A percentile compares a stretch with the other conserved stretches of the same genome.
These are phyloP conservation scores for Scrobipalpa atriplicella DNA, from an alignment of 2,888 invertebrate species.

Conservation along the genomic window DNA sequence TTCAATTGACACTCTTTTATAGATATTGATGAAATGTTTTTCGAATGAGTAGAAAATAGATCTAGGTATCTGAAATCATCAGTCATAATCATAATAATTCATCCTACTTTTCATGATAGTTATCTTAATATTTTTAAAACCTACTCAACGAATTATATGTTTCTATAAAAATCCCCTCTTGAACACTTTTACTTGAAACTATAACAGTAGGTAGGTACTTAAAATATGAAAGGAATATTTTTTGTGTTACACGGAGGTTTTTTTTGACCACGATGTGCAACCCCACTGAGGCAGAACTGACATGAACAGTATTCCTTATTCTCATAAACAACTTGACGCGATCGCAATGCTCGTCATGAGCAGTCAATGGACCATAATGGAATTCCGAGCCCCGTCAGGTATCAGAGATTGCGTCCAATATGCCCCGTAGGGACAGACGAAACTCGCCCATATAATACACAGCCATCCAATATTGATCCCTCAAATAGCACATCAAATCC, in stretches of 20 bases:
- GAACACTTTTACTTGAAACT: no score
- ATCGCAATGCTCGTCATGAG: conserved; percentile 60
- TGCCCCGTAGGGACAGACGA: conserved; percentile 65
- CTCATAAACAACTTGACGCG: conserved; percentile 42
- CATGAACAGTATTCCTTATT: conserved; percentile 29
- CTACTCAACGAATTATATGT: no score
- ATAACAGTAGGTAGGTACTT: not conserved
- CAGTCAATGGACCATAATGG: conserved; percentile 72
- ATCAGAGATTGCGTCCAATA: conserved; percentile 77
- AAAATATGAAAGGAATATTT: not conserved
- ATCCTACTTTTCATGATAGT: no score
- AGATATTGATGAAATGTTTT: not conserved
- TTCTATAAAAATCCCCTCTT: no score
- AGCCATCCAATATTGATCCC: conserved; percentile 52
- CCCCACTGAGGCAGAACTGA: no score
- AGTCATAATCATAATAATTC: no score
- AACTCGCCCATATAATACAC: conserved; percentile 52
- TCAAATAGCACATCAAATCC: conserved; percentile 34
- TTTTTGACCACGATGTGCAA: no score
- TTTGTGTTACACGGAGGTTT: no score
- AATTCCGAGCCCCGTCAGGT: conserved; percentile 74
- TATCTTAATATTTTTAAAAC: no score
- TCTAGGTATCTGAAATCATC: no score
- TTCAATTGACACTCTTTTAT: conserved; percentile 15
- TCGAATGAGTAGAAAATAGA: no score